These are phyloP conservation scores for Oriolus oriolus DNA, from an alignment of 2,113 vertebrate genomes.

Conservation along the genomic window DNA sequence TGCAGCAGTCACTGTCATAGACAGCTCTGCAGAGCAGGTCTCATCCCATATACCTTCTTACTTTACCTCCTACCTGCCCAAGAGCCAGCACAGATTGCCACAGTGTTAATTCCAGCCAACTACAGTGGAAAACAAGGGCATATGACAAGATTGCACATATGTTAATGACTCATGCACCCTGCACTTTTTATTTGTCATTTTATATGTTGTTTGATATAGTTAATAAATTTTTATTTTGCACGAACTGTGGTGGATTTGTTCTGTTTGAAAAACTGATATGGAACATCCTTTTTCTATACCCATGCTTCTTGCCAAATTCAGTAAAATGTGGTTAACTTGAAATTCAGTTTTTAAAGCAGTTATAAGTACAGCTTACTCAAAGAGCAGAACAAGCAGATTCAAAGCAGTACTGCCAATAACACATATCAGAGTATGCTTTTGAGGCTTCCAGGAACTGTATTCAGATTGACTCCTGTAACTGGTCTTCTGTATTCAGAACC, in stretches of 20 bases:
- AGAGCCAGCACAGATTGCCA: not conserved
- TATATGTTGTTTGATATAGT: not conserved
- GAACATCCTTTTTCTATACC: not conserved
- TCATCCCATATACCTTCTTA: not conserved
- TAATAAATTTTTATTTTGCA: conserved; percentile 47
- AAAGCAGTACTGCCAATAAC: not conserved
- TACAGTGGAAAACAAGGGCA: not conserved
- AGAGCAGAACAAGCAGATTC: not conserved
- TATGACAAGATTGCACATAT: not conserved
- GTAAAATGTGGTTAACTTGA: not conserved
- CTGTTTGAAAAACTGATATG: not conserved
- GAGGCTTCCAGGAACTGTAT: not conserved
- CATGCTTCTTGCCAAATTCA: not conserved
- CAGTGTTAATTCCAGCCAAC: not conserved
- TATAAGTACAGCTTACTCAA: not conserved
- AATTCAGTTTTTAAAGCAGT: not conserved
- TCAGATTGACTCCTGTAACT: not conserved
- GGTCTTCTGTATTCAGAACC: not conserved
- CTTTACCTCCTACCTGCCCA: not conserved
- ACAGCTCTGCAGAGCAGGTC: not conserved
- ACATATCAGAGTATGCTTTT: not conserved
- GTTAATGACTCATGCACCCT: conserved; percentile 15
- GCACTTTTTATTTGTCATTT: not conserved
- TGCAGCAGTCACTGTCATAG: not conserved
- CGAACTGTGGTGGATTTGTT: not conserved